A percentile compares a stretch with the other conserved stretches of the same genome.
These are phyloP conservation scores for Phainopepla nitens DNA, from an alignment of 2,113 vertebrate species.

Conservation along the genomic window DNA sequence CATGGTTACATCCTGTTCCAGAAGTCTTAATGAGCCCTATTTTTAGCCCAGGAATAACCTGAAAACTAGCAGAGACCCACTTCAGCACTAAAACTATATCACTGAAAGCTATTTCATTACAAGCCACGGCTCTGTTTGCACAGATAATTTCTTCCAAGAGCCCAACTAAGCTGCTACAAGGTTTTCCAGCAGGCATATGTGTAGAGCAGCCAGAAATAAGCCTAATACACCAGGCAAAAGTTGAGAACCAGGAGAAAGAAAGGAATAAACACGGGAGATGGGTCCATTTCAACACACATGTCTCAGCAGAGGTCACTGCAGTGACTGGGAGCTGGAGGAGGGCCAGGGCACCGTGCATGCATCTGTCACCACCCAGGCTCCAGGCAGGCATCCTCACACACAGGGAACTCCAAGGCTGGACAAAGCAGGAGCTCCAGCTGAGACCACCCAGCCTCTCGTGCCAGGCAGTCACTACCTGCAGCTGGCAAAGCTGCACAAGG, in stretches of 20 bases:
- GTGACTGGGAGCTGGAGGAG: not conserved
- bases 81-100: not conserved
- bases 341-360: not conserved
- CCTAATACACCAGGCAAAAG: not conserved
- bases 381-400: not conserved
- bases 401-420: not conserved
- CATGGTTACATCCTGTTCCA: not conserved
- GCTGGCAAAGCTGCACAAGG: not conserved
- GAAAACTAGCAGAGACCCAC: not conserved
- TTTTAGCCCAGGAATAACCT: slow-evolving; percentile 12
- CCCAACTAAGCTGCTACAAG: not conserved
- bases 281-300: not conserved
- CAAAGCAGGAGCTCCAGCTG: not conserved
- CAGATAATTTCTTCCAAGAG: not conserved
- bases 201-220: not conserved
- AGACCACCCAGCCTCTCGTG: not conserved
- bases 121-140: not conserved
- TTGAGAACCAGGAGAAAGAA: not conserved
- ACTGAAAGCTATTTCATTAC: not conserved
- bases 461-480: not conserved
- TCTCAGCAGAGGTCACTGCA: not conserved
- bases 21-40: slow-evolving; percentile 1
- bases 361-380: not conserved
- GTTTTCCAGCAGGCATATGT: not conserved
- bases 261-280: not conserved